A percentile compares a stretch with the other conserved stretches of the same genome.
These are phyloP conservation scores for Mustelus asterias DNA, from an alignment of 2,113 vertebrate species.

Conservation along the genomic window DNA sequence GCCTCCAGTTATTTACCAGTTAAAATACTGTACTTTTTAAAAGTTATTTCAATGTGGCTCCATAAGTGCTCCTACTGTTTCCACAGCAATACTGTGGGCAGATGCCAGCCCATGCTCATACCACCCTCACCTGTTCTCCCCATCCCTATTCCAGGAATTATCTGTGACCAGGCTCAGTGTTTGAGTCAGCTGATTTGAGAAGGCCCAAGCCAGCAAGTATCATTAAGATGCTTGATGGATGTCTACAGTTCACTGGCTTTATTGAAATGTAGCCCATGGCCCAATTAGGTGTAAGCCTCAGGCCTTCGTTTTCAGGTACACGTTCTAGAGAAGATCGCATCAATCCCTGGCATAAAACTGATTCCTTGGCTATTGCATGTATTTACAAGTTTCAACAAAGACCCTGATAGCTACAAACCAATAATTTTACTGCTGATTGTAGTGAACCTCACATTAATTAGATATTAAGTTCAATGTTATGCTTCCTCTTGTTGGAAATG, in stretches of 20 bases:
- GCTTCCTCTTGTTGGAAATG: background rate
- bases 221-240: background rate
- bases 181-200: background rate
- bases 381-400: background rate
- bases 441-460: background rate
- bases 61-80: background rate
- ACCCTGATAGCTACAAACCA: background rate
- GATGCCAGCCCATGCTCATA: background rate
- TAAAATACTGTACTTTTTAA: background rate
- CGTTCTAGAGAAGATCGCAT: background rate
- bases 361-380: background rate
- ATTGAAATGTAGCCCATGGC: background rate
- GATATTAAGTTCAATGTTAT: background rate
- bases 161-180: background rate
- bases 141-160: background rate
- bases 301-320: background rate
- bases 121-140: background rate
- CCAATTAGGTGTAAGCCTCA: background rate
- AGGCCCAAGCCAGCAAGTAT: background rate
- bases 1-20: background rate
- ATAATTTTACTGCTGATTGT: background rate
- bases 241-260: background rate
- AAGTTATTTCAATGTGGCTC: background rate
- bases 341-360: background rate
- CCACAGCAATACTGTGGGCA: too few relatives aligned